Percentiles rank a stretch among this genome's conserved stretches.
phyloP scores from a whole-genome alignment of 2,113 vertebrate species.

The Phalacrocorax brasilianus region DNA sequence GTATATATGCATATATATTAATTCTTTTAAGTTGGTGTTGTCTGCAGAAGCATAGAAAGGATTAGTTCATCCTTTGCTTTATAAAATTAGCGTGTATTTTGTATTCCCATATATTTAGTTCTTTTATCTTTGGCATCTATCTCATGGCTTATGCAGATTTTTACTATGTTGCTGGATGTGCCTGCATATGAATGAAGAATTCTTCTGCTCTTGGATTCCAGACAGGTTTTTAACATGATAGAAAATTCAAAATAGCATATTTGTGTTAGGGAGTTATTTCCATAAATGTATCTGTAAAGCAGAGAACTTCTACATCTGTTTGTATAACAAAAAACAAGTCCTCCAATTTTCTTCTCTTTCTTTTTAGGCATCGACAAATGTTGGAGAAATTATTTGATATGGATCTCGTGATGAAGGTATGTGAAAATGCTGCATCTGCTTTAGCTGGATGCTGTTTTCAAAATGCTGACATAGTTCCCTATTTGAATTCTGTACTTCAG shows the following conservation, averaged over 20 bases:
- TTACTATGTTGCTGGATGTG: not conserved
- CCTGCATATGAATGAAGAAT: not conserved
- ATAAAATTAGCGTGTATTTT: not conserved
- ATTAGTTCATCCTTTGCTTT: not conserved
- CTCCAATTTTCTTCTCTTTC: not conserved
- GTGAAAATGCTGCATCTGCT: constrained; percentile 16
- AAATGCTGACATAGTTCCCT: constrained; percentile 1
- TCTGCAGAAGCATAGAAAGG: not conserved
- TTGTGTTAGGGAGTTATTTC: not conserved
- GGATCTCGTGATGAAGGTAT: constrained; percentile 96
- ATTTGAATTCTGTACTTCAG: constrained; percentile 72
- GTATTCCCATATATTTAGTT: not conserved
- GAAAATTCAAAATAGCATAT: not conserved
- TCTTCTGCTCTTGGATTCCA: not conserved
- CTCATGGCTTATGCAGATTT: not conserved
- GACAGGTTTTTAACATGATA: not conserved
- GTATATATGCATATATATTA: not conserved
- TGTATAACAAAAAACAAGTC: not conserved
- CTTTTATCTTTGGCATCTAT: not conserved
- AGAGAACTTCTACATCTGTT: not conserved
- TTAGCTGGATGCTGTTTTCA: constrained; percentile 1
- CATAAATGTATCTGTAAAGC: not conserved
- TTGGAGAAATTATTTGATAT: constrained; percentile 93
- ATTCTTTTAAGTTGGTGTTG: not conserved
- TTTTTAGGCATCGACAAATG: constrained; percentile 88